These are phyloP conservation scores for Phacellophora camtschatica DNA, from an alignment of 30 jellyfish, hydroid and myxozoan genomes.

Conservation along the genomic window DNA sequence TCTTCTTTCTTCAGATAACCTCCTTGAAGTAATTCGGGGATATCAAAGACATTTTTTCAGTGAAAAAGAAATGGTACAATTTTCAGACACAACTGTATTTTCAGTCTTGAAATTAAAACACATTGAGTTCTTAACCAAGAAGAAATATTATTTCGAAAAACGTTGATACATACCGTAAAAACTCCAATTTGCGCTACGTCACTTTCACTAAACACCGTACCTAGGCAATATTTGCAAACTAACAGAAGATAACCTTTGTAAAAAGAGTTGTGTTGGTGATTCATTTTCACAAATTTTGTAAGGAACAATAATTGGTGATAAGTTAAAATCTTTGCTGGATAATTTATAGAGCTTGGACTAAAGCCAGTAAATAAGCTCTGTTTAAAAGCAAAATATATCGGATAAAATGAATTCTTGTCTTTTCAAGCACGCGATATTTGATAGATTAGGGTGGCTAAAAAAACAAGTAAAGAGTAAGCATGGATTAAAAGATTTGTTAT, in stretches of 20 bases:
- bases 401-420: constrained; percentile 45
- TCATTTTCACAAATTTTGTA: constrained; percentile 70
- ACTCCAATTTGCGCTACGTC: constrained; percentile 5
- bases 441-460: constrained; percentile 17
- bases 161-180: too few species aligned
- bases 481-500: constrained; percentile 9
- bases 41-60: too few species aligned
- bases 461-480: constrained; percentile 15
- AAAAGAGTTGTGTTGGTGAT: too few species aligned
- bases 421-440: constrained; percentile 64
- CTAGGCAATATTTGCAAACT: background rate
- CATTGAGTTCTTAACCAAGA: too few species aligned
- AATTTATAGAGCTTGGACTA: background rate
- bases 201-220: too few species aligned
- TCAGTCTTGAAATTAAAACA: too few species aligned
- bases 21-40: background rate
- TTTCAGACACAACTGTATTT: too few species aligned
- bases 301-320: background rate
- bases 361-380: background rate
- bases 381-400: background rate
- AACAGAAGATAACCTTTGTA: too few species aligned
- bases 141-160: too few species aligned
- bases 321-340: background rate
- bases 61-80: too few species aligned
- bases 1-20: constrained; percentile 8